These are phyloP conservation scores for Sebastolobus altivelis DNA, from an alignment of 2,797 vertebrate species.

Conservation along the genomic window DNA sequence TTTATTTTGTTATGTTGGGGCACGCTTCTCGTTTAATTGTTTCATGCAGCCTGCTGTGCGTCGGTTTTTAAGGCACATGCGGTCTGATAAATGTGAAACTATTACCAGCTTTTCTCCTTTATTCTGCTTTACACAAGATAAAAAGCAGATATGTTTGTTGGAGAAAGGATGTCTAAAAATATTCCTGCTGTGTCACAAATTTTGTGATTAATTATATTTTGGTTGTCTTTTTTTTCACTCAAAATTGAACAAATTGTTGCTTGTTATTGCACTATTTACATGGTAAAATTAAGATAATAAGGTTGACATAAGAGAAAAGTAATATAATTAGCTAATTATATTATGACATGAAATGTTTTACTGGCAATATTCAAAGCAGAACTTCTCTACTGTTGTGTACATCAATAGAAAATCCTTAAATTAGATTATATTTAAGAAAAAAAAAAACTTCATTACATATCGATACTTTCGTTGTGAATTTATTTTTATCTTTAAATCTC, in stretches of 20 bases:
- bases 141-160: conserved; percentile 25
- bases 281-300: not conserved
- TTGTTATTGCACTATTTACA: not conserved
- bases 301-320: not conserved
- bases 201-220: conserved; percentile 3
- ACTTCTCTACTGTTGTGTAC: not conserved
- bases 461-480: too few species aligned
- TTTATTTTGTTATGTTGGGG: conserved; percentile 31
- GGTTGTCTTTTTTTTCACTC: not conserved
- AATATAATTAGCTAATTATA: not conserved
- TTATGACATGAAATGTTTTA: conserved; percentile 1
- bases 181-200: conserved; percentile 2
- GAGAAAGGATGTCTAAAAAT: conserved; percentile 11
- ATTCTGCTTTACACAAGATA: conserved; percentile 16
- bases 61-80: conserved; percentile 28
- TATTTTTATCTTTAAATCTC: not conserved
- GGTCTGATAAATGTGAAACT: conserved; percentile 29
- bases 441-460: too few species aligned
- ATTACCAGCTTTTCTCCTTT: conserved; percentile 18
- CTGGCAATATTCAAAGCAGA: not conserved
- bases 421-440: too few species aligned
- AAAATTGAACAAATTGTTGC: not conserved
- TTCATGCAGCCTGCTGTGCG: conserved; percentile 19
- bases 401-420: not conserved
- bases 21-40: conserved; percentile 40